A percentile compares a stretch with the other conserved stretches of the same genome.
These are phyloP conservation scores for Nautilus pompilius DNA, from an alignment of 1,140 invertebrate genomes.

Conservation along the genomic window DNA sequence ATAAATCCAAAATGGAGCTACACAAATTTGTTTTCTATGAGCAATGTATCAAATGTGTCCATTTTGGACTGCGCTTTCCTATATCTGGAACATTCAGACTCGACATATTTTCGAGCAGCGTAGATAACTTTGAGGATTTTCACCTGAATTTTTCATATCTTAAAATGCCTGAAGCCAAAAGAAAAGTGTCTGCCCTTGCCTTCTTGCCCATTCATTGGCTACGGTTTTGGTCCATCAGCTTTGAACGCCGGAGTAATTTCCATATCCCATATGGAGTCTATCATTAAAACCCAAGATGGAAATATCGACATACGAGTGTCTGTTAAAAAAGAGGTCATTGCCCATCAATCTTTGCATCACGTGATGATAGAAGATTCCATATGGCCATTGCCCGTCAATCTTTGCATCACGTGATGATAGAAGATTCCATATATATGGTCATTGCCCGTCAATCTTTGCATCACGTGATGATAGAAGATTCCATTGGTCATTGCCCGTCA, in stretches of 20 bases:
- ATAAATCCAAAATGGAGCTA: too few species aligned
- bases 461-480: constrained; percentile 33
- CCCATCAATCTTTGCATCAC: constrained; percentile 42
- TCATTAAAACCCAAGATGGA: constrained; percentile 40
- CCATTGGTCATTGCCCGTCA: too few species aligned
- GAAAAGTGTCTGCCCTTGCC: constrained; percentile 41
- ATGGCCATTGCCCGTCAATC: constrained; percentile 32
- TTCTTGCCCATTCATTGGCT: constrained; percentile 44
- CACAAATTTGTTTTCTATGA: constrained; percentile 48
- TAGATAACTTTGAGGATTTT: constrained; percentile 36
- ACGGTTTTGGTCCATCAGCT: constrained; percentile 40
- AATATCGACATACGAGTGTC: constrained; percentile 40
- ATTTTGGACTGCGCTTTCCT: constrained; percentile 42
- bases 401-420: constrained; percentile 41
- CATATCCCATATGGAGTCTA: constrained; percentile 41
- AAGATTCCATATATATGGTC: too few species aligned
- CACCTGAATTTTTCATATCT: constrained; percentile 47
- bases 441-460: constrained; percentile 38
- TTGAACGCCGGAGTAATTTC: constrained; percentile 42
- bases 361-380: constrained; percentile 42
- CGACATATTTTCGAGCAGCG: constrained; percentile 47
- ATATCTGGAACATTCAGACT: constrained; percentile 43
- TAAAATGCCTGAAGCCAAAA: constrained; percentile 33
- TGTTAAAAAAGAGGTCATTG: constrained; percentile 31
- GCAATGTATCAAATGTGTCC: constrained; percentile 30